These are phyloP conservation scores for Equus przewalskii DNA, from an alignment of 2,113 vertebrate species.

Conservation along the genomic window DNA sequence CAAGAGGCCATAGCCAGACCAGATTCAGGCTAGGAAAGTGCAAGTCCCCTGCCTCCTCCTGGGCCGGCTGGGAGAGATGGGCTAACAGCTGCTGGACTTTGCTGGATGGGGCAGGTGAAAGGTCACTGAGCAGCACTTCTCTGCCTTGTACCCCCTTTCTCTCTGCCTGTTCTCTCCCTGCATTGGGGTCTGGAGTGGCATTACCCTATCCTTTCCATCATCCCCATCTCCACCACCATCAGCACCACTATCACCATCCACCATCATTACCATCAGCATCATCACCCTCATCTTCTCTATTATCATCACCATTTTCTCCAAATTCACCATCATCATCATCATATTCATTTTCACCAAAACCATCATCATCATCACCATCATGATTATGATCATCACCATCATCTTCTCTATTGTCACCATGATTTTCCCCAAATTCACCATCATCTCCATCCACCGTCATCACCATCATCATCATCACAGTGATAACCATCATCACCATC, in stretches of 20 bases:
- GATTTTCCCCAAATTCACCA: background rate
- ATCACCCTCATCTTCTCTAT: background rate
- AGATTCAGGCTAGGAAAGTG: background rate
- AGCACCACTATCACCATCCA: background rate
- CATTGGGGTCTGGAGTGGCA: background rate
- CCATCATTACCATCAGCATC: background rate
- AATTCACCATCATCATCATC: background rate
- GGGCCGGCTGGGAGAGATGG: background rate
- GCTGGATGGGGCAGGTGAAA: background rate
- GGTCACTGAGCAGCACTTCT: background rate
- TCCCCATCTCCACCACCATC: background rate
- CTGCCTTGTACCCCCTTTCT: background rate
- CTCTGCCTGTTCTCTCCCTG: background rate
- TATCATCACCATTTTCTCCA: too few relatives aligned
- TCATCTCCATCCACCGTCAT: too few relatives aligned
- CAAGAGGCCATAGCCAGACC: background rate
- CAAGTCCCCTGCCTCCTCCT: background rate
- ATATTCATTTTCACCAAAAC: background rate
- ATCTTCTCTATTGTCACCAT: background rate
- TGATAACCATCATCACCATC: background rate
- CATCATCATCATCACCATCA: background rate
- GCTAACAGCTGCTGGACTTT: too few relatives aligned
- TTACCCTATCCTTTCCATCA: too few relatives aligned
- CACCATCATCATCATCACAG: background rate
- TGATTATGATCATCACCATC: too few relatives aligned